Conservation (phyloP, 1,140 invertebrate genomes). For the Melanaphis sacchari region DNA sequence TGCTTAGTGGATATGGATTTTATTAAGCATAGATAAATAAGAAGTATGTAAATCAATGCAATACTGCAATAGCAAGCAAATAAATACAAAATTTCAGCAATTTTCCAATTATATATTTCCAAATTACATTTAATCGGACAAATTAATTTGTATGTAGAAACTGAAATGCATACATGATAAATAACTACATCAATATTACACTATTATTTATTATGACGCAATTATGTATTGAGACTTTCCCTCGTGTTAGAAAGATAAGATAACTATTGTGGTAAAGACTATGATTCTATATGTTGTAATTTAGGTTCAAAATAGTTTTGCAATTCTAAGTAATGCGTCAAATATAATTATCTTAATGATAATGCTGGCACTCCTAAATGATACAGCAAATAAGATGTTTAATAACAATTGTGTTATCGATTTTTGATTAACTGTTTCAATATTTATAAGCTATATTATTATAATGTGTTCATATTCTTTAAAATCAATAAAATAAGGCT, state of each 20-base stretch:
- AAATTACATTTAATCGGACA: not conserved
- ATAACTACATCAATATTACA: not conserved
- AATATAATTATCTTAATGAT: not conserved
- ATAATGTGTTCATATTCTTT: not conserved
- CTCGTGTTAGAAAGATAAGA: slow-evolving; percentile 2
- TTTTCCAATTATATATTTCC: not conserved
- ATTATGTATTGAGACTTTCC: not conserved
- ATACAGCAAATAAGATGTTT: not conserved
- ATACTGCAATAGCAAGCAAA: not conserved
- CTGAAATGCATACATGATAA: not conserved
- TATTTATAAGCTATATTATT: not conserved
- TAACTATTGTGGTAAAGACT: slow-evolving; percentile 15
- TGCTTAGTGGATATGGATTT: not conserved
- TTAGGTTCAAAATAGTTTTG: slow-evolving; percentile 1
- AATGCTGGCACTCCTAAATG: slow-evolving; percentile 20
- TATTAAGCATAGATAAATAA: not conserved
- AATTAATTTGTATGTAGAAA: not conserved
- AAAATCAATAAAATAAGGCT: not conserved
- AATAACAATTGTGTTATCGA: not conserved
- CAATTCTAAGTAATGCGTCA: not conserved
- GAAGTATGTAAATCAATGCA: not conserved
- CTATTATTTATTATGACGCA: not conserved
- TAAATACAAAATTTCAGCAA: not conserved
- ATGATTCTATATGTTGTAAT: not conserved
- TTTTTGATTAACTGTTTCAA: not conserved